Conservation (phyloP, 2,113 vertebrate species). For the Halcyon malimbica region DNA sequence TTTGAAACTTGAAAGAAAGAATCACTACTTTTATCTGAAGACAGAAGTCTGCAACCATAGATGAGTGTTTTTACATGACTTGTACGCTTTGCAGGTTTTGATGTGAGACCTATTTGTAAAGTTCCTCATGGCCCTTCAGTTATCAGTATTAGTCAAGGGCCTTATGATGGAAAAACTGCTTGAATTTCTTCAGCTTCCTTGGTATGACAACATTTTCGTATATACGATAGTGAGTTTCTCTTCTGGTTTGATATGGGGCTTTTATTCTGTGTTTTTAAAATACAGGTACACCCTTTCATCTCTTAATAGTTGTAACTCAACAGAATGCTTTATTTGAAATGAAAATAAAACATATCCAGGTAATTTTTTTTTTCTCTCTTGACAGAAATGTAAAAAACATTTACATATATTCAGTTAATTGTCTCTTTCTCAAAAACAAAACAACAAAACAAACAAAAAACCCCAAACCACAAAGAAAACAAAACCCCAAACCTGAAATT, state of each 20-base stretch:
- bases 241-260: not conserved
- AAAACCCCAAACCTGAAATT: not conserved
- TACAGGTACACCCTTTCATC: not conserved
- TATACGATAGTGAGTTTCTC: not conserved
- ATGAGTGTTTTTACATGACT: not conserved
- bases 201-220: not conserved
- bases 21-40: not conserved
- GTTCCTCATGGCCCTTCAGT: not conserved
- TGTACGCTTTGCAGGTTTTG: not conserved
- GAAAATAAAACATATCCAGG: not conserved
- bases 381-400: not conserved
- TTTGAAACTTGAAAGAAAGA: not conserved
- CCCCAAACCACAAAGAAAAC: too few relatives aligned
- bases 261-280: not conserved
- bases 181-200: not conserved
- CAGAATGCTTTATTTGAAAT: not conserved
- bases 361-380: not conserved
- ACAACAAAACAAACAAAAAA: not conserved
- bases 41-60: not conserved
- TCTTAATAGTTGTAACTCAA: not conserved
- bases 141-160: not conserved
- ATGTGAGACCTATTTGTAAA: not conserved
- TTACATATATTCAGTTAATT: not conserved
- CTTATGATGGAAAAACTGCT: not conserved
- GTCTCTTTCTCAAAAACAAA: not conserved